Base-by-base conservation (phyloP, 2,888 invertebrate species). In the Hypolimnas misippus region DNA sequence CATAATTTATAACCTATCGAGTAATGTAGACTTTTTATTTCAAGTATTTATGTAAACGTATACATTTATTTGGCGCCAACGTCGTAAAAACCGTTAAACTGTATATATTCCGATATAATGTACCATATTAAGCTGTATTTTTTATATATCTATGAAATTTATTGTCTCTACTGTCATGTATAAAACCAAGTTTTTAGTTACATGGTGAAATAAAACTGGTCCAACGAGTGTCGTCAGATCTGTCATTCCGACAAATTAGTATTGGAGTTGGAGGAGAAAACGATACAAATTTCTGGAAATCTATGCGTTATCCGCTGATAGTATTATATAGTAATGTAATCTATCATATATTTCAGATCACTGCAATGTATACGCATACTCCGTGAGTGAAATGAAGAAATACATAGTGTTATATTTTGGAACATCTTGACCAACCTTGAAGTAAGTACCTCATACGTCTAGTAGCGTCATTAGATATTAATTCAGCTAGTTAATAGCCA, bases 41-140 rank as follows among this genome's bases (percentile, higher is more conserved):
- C 58, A 60, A 62, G 62, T 64, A 67, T 61, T 65, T 73, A 79
- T 84, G 89, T 81, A 87, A 91, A 91, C 92, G 92, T 91, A 91
- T 87, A 87, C 91, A 89, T 80, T 79, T 91, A 87, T 89, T 92
- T 92, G 89, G 92, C 92, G 92, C 92, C 92, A 92, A 92, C 84
- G 87, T 79, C 78, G 77, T 78, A 72, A 83, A 88, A 84, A 89
- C 92, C 92, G 91, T 92, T 92, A 89, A 73, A 74, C 70, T 68
- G 69, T 17, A 73, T 72, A 62, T 76, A 73, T 69, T 67, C 65
- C 65, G 70, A 75, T 65, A 63, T 63, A 53, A 58, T 62, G 51
- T 56, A 25, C 57, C 57, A 62, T 62, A 57, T 38, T 14, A 21
- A 49, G 25, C 59, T 63, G 62, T 65, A 70, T 73, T 74, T 69